A percentile compares a stretch with the other conserved stretches of the same genome.
Evolutionary conservation across 2,797 vertebrate species (phyloP).

Genomic region (Pipistrellus pipistrellus): DNA sequence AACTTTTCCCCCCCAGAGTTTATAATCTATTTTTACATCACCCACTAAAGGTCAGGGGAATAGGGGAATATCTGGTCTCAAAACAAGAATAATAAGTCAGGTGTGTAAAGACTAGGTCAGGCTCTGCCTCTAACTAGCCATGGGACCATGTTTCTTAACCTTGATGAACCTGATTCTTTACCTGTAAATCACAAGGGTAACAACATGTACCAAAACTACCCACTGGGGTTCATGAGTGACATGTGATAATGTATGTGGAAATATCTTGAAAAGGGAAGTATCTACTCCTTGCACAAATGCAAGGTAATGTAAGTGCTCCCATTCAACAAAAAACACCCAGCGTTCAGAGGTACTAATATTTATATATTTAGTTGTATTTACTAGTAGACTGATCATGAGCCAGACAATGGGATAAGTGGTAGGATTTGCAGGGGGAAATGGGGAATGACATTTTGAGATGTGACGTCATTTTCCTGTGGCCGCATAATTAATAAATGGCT

Average conservation of each 20-base stretch:
- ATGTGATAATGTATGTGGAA: neutral
- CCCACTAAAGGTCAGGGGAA: neutral
- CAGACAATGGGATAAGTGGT: neutral
- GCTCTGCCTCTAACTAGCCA: neutral
- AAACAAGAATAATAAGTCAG: neutral
- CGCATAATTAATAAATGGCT: constrained; percentile 55
- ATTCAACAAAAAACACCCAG: neutral
- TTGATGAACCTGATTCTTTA: neutral
- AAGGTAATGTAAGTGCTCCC: neutral
- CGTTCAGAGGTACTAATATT: neutral
- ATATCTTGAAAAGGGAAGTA: neutral
- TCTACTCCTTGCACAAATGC: neutral
- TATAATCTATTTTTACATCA: neutral
- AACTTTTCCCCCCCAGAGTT: neutral
- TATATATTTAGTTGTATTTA: neutral
- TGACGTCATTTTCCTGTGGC: neutral
- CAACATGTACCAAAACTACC: neutral
- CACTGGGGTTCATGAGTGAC: neutral
- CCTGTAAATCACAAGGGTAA: neutral
- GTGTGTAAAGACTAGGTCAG: neutral
- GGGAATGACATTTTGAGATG: neutral
- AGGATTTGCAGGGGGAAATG: neutral
- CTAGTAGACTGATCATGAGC: too few relatives aligned
- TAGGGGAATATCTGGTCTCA: neutral
- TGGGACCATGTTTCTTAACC: neutral